Percentiles rank a stretch among this genome's conserved stretches.
Conservation (phyloP, 2,113 vertebrate species). For the Macroglossus sobrinus region DNA sequence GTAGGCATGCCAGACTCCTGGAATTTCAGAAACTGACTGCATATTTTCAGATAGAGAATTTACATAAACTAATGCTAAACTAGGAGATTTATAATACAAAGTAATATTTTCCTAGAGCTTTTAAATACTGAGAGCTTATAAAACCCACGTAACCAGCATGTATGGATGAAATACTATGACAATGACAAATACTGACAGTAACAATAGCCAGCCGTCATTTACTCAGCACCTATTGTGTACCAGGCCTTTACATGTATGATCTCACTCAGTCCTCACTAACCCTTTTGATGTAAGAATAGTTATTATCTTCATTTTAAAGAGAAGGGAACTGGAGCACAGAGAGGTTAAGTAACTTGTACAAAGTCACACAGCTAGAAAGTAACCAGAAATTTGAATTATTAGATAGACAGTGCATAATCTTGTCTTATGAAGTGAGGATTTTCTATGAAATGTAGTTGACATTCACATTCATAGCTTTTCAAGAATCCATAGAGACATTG, state of each 20-base stretch:
- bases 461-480: background rate
- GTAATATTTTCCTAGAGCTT: background rate
- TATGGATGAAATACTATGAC: background rate
- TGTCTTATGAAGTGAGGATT: background rate
- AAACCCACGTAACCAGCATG: background rate
- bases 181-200: background rate
- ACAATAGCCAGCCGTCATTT: background rate
- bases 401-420: background rate
- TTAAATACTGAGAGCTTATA: background rate
- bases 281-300: background rate
- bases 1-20: background rate
- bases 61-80: background rate
- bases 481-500: background rate
- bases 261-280: background rate
- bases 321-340: background rate
- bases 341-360: background rate
- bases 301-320: background rate
- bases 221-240: background rate
- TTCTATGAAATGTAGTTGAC: background rate
- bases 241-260: background rate
- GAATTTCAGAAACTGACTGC: background rate
- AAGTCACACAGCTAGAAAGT: background rate
- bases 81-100: background rate
- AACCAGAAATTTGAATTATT: background rate
- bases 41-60: background rate